Evolutionary conservation across 2,888 invertebrate species (phyloP), one percentile per base, ranked within the genome.

Genomic region (Masnerella sp.): DNA sequence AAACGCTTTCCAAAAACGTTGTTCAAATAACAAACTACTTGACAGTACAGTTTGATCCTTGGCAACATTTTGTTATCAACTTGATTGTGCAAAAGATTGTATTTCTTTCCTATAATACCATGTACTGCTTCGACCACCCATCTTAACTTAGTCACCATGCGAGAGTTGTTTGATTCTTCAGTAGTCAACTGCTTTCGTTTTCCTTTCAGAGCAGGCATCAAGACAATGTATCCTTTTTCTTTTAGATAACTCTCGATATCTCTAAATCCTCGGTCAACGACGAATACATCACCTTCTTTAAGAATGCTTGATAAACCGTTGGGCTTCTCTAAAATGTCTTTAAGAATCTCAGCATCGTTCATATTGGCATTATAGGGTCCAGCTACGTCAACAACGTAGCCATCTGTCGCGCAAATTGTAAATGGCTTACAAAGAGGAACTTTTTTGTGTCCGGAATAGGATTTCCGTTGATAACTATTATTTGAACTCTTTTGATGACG

Each of bases 71-170:
- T 38, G n/a, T 61, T 61, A 28, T 49, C 38, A 28, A 61, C 3
- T 34, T 47, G 28, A 11, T 61, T 20, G 30, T 47, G 36, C 0
- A 61, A 4, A 5, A 61, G 3, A 18, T 7, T 25, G 9, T 28
- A 61, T 36, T 78, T 80, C 56, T 71, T 43, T 1, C 58, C 54
- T 1, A 80, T 42, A 5, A 72, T 64, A 5, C 78, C 79, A 51
- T 80, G 78, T 0, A 80, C 59, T 0, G 77, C 76, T 62, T 80
- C 77, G 0, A 77, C 68, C 1, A 51, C 67, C 72, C 77, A 78
- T 2, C 77, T 18, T 15, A 76, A 0, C 75, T 77, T 77, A 2
- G 74, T 77, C 0, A 76, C 75, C 1, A 49, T 45, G 2, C 76
- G 49, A 9, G 75, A 75, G 30, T 69, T 42, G 58, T 78, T 78